Evolutionary conservation across 2,797 vertebrate species (phyloP).

Genomic region (Meda fulgida): DNA sequence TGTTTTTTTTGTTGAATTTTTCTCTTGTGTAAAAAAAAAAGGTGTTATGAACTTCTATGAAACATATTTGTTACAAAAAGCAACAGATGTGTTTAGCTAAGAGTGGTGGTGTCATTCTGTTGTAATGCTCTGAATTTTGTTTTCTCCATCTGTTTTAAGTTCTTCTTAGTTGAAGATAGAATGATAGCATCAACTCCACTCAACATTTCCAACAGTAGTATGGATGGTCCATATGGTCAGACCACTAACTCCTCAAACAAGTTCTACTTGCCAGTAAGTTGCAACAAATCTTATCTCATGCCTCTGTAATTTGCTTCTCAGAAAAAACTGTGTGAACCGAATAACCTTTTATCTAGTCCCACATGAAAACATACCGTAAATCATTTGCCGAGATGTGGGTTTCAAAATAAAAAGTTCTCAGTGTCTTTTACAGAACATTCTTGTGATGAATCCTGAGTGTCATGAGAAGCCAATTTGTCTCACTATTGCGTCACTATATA

Average conservation of each 20-base stretch:
- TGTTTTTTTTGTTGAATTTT: slow-evolving; percentile 9
- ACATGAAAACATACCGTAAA: background rate
- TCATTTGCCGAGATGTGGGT: background rate
- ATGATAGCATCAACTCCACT: slow-evolving; percentile 65
- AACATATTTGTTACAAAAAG: slow-evolving; percentile 24
- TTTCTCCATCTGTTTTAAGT: slow-evolving; percentile 73
- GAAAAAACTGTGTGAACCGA: background rate
- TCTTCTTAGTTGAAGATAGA: slow-evolving; percentile 86
- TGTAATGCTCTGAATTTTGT: slow-evolving; percentile 20
- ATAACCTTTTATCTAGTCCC: background rate
- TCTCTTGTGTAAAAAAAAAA: slow-evolving; percentile 13
- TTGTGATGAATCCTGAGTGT: background rate
- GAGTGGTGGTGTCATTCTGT: slow-evolving; percentile 22
- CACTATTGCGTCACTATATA: background rate
- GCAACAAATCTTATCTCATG: background rate
- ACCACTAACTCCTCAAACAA: slow-evolving; percentile 74
- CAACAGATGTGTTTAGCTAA: slow-evolving; percentile 17
- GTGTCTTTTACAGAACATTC: background rate
- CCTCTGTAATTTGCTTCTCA: background rate
- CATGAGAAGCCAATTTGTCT: background rate
- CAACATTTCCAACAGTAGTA: slow-evolving; percentile 86
- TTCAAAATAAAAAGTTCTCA: background rate
- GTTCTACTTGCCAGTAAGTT: slow-evolving; percentile 95
- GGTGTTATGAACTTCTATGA: background rate
- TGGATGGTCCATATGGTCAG: slow-evolving; percentile 69